Evolutionary conservation across 2,888 invertebrate species (phyloP), one percentile per base, ranked within the genome.

Genomic region (Elegia similella): DNA sequence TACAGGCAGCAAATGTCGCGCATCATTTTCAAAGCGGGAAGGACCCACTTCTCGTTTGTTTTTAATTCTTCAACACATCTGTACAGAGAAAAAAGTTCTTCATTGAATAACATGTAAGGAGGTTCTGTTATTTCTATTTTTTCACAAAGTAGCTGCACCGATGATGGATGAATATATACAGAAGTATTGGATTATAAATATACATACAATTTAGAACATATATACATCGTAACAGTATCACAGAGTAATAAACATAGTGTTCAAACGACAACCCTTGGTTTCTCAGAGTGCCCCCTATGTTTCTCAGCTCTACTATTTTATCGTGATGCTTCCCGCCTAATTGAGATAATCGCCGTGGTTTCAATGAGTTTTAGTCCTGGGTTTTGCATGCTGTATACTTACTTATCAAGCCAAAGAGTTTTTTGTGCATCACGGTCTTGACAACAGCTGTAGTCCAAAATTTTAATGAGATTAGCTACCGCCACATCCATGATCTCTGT

Each of bases 401-500:
- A 94, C 88, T 97, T 97, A 77, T 98, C 97, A 61, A 99, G 92
- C 98, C 98, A 99, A 61, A 96, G 94, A 12, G 97, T 96, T 88
- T 99, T 99, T 85, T 98, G 98, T 10, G 97, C 96, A 85, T 99
- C 98, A 69, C 98, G 94, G 80, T 99, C 98, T 92, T 98, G 98
- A 56, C 98, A 98, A 89, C 98, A 99, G 79, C 98, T 98, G 82
- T 98, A 99, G 91, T 99, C 99, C 64, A 99, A 92, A 78, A 99
- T 99, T 93, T 99, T 99, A 12, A 98, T 97, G 78, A 99, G 98
- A 62, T 98, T 98, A 38, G 95, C 95, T 66, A 99, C 89, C 1
- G 99, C 98, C 80, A 98, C 98, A 84, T 99, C 99, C 94, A 99
- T 96, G 62, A 98, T 98, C 87, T 99, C 99, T 1, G 98, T 98